A percentile compares a stretch with the other conserved stretches of the same genome.
Conservation (phyloP, 2,113 vertebrate genomes). For the Octodon degus region DNA sequence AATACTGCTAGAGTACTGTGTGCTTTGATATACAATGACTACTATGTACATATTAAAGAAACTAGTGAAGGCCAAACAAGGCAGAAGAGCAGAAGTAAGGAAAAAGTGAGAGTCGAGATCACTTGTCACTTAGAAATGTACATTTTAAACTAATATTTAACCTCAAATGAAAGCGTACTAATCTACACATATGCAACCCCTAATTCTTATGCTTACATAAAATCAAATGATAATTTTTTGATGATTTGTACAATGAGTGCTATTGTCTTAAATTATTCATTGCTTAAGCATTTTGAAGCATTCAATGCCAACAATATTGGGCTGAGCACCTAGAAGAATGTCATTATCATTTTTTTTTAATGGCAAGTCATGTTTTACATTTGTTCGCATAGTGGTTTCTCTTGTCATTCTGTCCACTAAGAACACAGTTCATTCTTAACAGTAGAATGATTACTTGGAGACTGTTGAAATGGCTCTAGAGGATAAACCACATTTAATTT, state of each 20-base stretch:
- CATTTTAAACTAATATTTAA: neutral
- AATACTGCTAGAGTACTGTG: neutral
- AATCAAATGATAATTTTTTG: neutral
- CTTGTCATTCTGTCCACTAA: neutral
- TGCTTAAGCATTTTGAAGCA: conserved; percentile 23
- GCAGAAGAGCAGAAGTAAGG: neutral
- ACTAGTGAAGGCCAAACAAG: neutral
- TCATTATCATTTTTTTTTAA: neutral
- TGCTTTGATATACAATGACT: neutral
- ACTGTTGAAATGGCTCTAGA: neutral
- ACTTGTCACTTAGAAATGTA: neutral
- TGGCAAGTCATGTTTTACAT: neutral
- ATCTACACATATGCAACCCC: neutral
- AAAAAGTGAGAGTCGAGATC: neutral
- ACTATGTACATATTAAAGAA: neutral
- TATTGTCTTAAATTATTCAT: neutral
- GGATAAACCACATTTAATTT: neutral
- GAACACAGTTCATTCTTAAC: neutral
- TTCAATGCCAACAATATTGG: neutral
- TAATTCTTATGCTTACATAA: neutral
- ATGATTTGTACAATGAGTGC: neutral
- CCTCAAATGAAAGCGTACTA: neutral
- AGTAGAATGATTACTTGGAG: neutral
- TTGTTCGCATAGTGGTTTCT: neutral
- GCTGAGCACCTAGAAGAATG: neutral